These are phyloP conservation scores for Onthophagus sagittarius DNA, from an alignment of 2,888 invertebrate species.

Conservation along the genomic window DNA sequence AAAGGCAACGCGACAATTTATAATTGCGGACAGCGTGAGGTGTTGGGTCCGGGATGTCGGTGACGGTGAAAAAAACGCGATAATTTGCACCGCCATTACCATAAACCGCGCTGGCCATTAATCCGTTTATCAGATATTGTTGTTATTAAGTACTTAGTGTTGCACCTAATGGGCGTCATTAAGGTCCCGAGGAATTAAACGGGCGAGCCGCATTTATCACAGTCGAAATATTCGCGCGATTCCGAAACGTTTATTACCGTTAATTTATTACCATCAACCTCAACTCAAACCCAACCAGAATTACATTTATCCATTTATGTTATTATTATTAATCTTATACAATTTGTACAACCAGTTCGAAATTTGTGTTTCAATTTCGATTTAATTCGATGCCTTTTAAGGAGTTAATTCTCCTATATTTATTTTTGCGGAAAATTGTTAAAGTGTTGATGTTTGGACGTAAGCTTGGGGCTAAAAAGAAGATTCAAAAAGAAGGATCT, in stretches of 20 bases:
- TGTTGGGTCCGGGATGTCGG: neutral
- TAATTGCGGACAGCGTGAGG: neutral
- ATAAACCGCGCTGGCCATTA: conserved; percentile 7
- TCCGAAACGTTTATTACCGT: conserved; percentile 9
- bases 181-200: conserved; percentile 6
- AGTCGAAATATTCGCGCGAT: conserved; percentile 7
- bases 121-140: conserved; percentile 13
- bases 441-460: neutral
- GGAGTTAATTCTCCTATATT: neutral
- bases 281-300: neutral
- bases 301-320: neutral
- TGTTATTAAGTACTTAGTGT: conserved; percentile 13
- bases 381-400: no score
- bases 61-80: neutral
- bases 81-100: neutral
- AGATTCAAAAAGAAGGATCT: neutral
- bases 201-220: conserved; percentile 2
- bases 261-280: conserved; percentile 5
- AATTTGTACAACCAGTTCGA: no score
- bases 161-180: conserved; percentile 9
- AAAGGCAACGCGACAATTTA: neutral
- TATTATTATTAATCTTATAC: neutral
- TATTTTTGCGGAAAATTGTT: neutral
- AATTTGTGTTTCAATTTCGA: no score
- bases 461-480: neutral